phyloP scores from a whole-genome alignment of 1,140 invertebrate species.

The Apocrypta bakeri region DNA sequence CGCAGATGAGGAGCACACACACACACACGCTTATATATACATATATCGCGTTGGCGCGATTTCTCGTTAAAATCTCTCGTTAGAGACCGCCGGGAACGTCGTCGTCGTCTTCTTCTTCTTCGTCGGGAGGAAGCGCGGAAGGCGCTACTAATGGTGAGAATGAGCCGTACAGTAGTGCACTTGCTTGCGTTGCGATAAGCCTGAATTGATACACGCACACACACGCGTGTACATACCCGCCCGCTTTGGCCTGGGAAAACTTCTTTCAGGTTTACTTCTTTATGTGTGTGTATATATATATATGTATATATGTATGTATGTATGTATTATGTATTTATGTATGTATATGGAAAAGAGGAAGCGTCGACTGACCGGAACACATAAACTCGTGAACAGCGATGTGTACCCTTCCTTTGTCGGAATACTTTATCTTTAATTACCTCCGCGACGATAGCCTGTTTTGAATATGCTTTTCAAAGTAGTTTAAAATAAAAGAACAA shows the following conservation, averaged over 20 bases:
- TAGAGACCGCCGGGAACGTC: background rate
- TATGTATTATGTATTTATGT: background rate
- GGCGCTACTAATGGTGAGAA: constrained; percentile 51
- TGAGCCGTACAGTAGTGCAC: constrained; percentile 6
- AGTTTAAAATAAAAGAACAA: background rate
- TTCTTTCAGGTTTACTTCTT: background rate
- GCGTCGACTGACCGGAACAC: constrained; percentile 65
- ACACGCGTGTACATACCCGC: background rate
- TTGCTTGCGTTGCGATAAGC: constrained; percentile 16
- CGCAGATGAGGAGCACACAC: background rate
- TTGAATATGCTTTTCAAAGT: background rate
- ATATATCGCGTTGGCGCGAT: too few relatives aligned
- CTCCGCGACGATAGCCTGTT: background rate
- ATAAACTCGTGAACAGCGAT: constrained; percentile 53
- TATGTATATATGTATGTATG: background rate
- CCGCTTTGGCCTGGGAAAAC: constrained; percentile 56
- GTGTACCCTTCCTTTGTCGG: constrained; percentile 20
- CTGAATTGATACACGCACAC: constrained; percentile 29
- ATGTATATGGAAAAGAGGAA: constrained; percentile 13
- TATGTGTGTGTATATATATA: constrained; percentile 18
- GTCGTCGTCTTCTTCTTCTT: too few relatives aligned
- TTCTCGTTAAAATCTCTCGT: constrained; percentile 26
- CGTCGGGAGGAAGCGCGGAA: constrained; percentile 6
- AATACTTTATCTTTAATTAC: background rate
- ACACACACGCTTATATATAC: background rate